These are phyloP conservation scores for Lottia gigantea DNA, from an alignment of 2,888 invertebrate species.

Conservation along the genomic window DNA sequence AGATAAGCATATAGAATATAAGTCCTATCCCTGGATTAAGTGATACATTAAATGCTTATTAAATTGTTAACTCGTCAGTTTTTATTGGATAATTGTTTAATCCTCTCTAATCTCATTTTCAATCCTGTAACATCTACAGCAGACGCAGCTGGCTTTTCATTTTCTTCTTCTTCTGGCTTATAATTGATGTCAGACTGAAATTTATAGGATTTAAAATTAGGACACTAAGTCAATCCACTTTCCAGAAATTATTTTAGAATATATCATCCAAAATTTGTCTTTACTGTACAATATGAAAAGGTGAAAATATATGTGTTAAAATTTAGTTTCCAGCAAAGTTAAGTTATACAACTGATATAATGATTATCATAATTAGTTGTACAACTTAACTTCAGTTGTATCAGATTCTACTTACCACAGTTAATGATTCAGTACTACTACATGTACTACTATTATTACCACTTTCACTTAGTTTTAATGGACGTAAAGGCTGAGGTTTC, in stretches of 20 bases:
- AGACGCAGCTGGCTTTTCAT: constrained; percentile 24
- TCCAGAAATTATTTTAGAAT: too few species aligned
- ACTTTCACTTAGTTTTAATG: constrained; percentile 8
- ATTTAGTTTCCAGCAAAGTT: too few species aligned
- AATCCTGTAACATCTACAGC: constrained; percentile 55
- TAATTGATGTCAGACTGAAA: constrained; percentile 16
- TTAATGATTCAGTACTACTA: neutral
- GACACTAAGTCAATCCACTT: neutral
- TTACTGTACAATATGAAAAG: too few species aligned
- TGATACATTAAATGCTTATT: too few species aligned
- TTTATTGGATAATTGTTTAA: constrained; percentile 58
- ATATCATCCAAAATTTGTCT: too few species aligned
- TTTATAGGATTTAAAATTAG: neutral
- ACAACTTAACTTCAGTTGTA: too few species aligned
- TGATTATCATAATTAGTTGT: too few species aligned
- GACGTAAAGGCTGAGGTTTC: constrained; percentile 11
- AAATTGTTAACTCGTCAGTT: too few species aligned
- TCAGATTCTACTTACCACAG: neutral
- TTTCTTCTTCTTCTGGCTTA: constrained; percentile 14
- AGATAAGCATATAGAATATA: too few species aligned
- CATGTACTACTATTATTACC: neutral
- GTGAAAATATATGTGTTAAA: too few species aligned
- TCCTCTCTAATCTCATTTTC: constrained; percentile 61
- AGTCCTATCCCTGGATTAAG: too few species aligned
- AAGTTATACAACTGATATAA: too few species aligned